Conservation (phyloP, 2,113 vertebrate species). For the Physeter macrocephalus region DNA sequence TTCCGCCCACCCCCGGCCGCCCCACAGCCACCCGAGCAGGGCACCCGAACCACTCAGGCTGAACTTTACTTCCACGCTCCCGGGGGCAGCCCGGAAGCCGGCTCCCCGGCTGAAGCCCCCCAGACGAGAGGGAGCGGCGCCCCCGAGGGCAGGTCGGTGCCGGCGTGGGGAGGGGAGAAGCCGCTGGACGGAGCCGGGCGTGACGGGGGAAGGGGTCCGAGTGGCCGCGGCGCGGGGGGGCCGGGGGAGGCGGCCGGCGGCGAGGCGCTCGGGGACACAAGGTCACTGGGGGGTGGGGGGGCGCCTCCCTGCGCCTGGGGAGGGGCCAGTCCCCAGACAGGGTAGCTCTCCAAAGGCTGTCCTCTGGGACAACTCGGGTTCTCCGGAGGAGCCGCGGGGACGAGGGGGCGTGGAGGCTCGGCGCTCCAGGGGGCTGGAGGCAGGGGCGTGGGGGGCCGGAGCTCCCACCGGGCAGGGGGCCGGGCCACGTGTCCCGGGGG, state of each 20-base stretch:
- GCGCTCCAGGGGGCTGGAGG: constrained; percentile 26
- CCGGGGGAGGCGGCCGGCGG: background rate
- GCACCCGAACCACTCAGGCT: constrained; percentile 58
- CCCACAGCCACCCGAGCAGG: constrained; percentile 38
- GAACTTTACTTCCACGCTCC: constrained; percentile 73
- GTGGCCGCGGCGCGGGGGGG: background rate
- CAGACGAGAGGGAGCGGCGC: background rate
- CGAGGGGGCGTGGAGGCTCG: constrained; percentile 55
- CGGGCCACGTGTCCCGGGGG: constrained; percentile 40
- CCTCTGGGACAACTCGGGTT: constrained; percentile 58
- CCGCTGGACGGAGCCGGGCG: background rate
- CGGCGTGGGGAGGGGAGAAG: background rate
- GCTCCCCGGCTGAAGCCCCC: constrained; percentile 13
- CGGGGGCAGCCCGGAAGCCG: constrained; percentile 57
- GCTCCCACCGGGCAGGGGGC: background rate
- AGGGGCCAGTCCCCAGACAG: constrained; percentile 58
- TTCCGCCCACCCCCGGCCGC: constrained; percentile 60
- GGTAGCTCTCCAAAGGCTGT: constrained; percentile 56
- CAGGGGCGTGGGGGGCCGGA: background rate
- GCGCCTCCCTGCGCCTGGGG: constrained; percentile 44
- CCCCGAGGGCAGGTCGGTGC: constrained; percentile 28
- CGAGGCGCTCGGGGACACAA: constrained; percentile 55
- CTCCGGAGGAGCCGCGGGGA: background rate
- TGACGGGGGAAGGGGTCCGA: background rate
- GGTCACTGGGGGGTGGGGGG: constrained; percentile 48